Base-by-base conservation (phyloP, 2,797 vertebrate genomes). In the Sebastes ruberrimus region DNA sequence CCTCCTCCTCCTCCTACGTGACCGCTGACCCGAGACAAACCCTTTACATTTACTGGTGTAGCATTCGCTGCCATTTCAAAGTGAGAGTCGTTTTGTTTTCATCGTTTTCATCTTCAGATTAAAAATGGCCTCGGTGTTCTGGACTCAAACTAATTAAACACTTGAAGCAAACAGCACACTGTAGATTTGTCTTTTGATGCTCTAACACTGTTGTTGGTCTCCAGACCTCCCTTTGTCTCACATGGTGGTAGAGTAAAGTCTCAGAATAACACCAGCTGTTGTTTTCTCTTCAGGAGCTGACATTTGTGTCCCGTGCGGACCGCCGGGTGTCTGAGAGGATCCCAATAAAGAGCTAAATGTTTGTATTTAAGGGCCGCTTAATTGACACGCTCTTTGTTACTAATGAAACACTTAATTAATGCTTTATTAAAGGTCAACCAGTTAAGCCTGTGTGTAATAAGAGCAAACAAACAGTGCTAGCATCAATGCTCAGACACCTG, bases 111-210 rank as follows among this genome's bases (percentile, higher is more conserved):
- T 13, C 32, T 67, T 67, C 1, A 9, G 32, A 42, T 49, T 27
- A 27, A 3, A 59, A 35, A 16, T 46, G 3, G 1, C 46, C 6
- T 4, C 0, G 0, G 0, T 13, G 23, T 27, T 57, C 23, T 2
- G 6, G 23, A 32, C 33, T 35, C 22, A 20, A 64, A n/a, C 30
- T 53, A 22, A 67, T 46, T 4, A 60, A 74, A 23, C 6, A 13
- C 28, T 52, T 6, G 14, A 52, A 55, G 52, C 49, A 52, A n/a
- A 55, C 52, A 23, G 20, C 18, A n/a, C 18, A 52, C 14, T 46
- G 42, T 4, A n/a, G 18, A 20, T 49, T 20, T 49, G 14, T 49
- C 10, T 55, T 49, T 49, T 49, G 46, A 20, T 49, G 18, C 46
- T 49, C 2, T 13, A 49, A 49, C 46, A 8, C 46, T 20, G 6